Evolutionary conservation across 2,888 invertebrate species (phyloP).

Genomic region (Protonemura montana): DNA sequence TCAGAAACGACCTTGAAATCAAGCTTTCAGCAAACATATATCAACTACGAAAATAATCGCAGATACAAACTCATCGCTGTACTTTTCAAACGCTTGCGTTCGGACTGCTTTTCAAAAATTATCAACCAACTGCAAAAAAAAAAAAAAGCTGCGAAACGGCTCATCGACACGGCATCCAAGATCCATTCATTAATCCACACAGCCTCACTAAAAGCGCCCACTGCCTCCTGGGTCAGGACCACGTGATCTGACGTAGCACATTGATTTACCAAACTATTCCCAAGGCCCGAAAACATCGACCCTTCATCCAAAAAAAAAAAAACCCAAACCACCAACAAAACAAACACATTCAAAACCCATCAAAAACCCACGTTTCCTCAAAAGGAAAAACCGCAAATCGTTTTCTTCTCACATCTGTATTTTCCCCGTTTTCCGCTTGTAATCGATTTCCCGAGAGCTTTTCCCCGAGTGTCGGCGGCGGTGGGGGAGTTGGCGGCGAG

Average conservation of each 20-base stretch:
- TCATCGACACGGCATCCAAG: too few relatives aligned
- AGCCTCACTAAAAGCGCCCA: not conserved
- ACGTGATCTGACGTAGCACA: slow-evolving; percentile 46
- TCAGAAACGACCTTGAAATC: too few relatives aligned
- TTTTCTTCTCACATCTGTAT: too few relatives aligned
- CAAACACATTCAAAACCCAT: not conserved
- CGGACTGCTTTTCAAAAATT: too few relatives aligned
- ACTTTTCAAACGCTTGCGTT: too few relatives aligned
- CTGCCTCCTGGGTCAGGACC: not conserved
- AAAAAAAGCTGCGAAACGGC: too few relatives aligned
- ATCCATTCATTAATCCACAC: not conserved
- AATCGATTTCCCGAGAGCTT: not conserved
- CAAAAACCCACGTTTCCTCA: not conserved
- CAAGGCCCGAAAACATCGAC: not conserved
- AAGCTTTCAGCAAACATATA: too few relatives aligned
- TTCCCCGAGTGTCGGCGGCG: not conserved
- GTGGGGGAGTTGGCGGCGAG: slow-evolving; percentile 45
- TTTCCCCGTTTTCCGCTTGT: not conserved
- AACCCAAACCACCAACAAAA: not conserved
- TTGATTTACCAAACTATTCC: slow-evolving; percentile 28
- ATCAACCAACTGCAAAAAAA: not conserved
- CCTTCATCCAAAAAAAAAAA: not conserved
- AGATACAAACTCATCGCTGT: too few relatives aligned
- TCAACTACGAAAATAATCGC: too few relatives aligned
- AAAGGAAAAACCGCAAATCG: too few relatives aligned